Base-by-base conservation (phyloP, 1,140 invertebrate genomes). In the Cyclina sinensis region DNA sequence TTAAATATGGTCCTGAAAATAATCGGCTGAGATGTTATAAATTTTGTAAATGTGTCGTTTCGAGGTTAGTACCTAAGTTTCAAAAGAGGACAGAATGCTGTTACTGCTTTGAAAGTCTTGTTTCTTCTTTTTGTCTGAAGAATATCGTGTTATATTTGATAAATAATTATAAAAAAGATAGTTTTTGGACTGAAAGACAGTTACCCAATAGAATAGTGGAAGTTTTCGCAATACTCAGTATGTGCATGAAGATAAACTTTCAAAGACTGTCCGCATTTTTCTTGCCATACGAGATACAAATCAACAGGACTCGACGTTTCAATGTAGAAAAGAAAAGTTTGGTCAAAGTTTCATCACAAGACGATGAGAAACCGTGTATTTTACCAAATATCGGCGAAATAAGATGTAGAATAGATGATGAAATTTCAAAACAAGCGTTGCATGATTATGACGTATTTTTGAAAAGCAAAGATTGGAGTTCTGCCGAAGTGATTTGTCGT, bases 221-320 rank as follows among this genome's bases (percentile, higher is more conserved):
- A 78, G 74, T 78, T 1, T 78, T 78, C 18, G n/a, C 27, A 14
- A 54, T 78, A 1, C 16, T 54, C 14, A 51, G 24, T n/a, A 3
- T 78, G 24, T 78, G 74, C n/a, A 30, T 51, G 74, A 78, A 57
- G 14, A 27, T 78, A 2, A 78, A 78, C 46, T 46, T 24, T 27
- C 4, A 24, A 4, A 32, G 5, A 9, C 3, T 78, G 1, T 78
- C 74, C 16, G 74, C 74, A 1, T 78, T 30, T 37, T 54, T 78
- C 27, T 3, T 43, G 3, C 74, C 74, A 12, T 78, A 78, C 48
- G 12, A 78, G 18, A 32, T 78, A 78, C 9, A 78, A 1, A 21
- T 51, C 12, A 35, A 51, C 14, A 51, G 7, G 27, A 14, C 24
- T 0, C 24, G 18, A 0, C 11, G 3, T 35, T 78, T 14, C 30